Conservation (phyloP, 2,113 vertebrate species). For the Alligator sinensis region DNA sequence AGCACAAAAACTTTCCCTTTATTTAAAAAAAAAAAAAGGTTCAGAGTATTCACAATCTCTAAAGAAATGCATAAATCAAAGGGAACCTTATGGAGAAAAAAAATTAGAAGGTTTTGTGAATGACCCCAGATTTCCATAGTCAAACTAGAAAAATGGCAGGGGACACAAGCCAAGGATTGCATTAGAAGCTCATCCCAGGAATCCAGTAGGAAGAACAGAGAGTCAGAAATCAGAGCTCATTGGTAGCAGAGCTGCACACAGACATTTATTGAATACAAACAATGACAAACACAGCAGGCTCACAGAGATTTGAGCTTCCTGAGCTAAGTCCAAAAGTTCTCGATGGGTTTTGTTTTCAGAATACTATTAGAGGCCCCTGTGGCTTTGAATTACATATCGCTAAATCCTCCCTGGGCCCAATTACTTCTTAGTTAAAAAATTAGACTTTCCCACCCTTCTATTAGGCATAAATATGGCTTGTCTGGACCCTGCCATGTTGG, state of each 20-base stretch:
- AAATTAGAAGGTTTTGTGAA: not conserved
- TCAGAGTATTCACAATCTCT: not conserved
- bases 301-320: conserved; percentile 66
- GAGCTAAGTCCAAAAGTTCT: conserved; percentile 61
- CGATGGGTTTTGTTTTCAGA: conserved; percentile 36
- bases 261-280: conserved; percentile 81
- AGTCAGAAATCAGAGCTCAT: conserved; percentile 53
- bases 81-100: not conserved
- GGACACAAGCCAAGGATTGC: not conserved
- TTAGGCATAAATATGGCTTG: conserved; percentile 31
- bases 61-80: not conserved
- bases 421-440: not conserved
- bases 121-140: not conserved
- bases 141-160: not conserved
- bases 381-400: not conserved
- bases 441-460: not conserved
- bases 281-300: conserved; percentile 69
- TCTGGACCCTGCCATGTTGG: conserved; percentile 50
- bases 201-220: conserved; percentile 53
- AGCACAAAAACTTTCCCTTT: not conserved
- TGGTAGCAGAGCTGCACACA: conserved; percentile 74
- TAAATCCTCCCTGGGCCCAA: conserved; percentile 19
- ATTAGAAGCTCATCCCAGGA: not conserved
- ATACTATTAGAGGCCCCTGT: conserved; percentile 38
- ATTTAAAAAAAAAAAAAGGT: not conserved